phyloP scores from a whole-genome alignment of 2,888 invertebrate genomes.

The Neelides folsomi region DNA sequence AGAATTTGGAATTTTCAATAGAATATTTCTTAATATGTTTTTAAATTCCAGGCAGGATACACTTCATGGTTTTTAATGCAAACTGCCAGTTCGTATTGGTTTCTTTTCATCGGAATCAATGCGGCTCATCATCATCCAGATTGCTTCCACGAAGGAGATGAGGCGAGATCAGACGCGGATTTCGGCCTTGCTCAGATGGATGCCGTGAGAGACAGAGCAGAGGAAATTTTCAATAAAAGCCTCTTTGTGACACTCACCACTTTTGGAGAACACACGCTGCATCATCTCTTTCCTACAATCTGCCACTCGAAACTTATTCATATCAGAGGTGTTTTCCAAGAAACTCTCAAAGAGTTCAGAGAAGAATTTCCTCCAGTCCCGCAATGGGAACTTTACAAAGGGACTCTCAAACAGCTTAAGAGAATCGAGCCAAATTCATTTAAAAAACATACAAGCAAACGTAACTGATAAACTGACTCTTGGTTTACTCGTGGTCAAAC shows the following conservation, averaged over 20 bases:
- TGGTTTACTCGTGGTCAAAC: no score
- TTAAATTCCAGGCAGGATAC: constrained; percentile 10
- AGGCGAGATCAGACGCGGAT: constrained; percentile 29
- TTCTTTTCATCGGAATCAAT: constrained; percentile 52
- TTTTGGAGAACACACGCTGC: constrained; percentile 64
- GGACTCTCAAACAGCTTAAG: constrained; percentile 51
- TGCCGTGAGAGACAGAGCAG: constrained; percentile 3
- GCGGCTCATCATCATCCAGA: constrained; percentile 69
- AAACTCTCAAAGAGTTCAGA: constrained; percentile 53
- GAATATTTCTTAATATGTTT: background rate
- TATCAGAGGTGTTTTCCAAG: constrained; percentile 49
- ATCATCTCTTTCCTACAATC: constrained; percentile 67
- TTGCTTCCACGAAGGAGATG: constrained; percentile 34
- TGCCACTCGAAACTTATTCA: constrained; percentile 59
- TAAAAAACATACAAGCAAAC: no score
- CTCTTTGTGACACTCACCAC: constrained; percentile 43
- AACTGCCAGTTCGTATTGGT: constrained; percentile 14
- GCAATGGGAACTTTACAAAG: constrained; percentile 51
- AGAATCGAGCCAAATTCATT: constrained; percentile 39
- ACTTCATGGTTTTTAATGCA: constrained; percentile 23
- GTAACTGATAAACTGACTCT: no score
- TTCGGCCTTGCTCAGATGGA: constrained; percentile 28
- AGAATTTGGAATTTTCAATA: background rate
- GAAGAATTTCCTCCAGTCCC: constrained; percentile 39
- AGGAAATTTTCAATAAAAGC: background rate